phyloP scores from a whole-genome alignment of 2,113 vertebrate species.

The Tenebrosternarchus preto region DNA sequence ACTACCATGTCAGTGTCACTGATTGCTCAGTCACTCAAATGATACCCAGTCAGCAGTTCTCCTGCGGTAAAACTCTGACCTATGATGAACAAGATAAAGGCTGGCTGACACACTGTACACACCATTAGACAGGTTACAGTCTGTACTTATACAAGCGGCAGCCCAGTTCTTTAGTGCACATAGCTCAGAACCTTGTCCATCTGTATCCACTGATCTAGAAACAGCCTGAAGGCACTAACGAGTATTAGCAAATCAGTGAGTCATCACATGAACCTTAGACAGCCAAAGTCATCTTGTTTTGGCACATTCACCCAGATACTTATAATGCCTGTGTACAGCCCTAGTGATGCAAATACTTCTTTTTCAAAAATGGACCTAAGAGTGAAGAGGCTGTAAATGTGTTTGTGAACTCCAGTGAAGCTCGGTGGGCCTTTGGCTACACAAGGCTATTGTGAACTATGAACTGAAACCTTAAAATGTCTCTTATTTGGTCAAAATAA shows the following conservation, averaged over 20 bases:
- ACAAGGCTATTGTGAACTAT: neutral
- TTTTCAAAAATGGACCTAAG: neutral
- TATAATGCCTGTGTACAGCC: neutral
- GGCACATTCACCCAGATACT: slow-evolving; percentile 12
- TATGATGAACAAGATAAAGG: too few species aligned
- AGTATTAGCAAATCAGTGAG: slow-evolving; percentile 21
- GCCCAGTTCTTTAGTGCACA: neutral
- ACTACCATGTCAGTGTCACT: too few species aligned
- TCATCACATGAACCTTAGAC: neutral
- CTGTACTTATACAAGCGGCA: too few species aligned
- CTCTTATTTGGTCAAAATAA: neutral
- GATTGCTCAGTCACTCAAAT: too few species aligned
- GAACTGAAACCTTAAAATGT: neutral
- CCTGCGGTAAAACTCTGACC: too few species aligned
- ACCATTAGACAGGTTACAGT: too few species aligned
- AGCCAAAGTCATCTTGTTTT: slow-evolving; percentile 37
- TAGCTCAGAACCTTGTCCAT: neutral
- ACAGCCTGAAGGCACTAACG: slow-evolving; percentile 9
- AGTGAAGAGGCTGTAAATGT: neutral
- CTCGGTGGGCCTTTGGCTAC: neutral
- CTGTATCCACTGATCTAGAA: slow-evolving; percentile 4
- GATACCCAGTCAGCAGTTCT: too few species aligned
- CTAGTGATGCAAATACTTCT: slow-evolving; percentile 1
- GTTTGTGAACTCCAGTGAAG: neutral
- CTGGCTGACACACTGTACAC: too few species aligned